Conservation (phyloP, 2,797 vertebrate species). For the Neosilurus mollespiculum region DNA sequence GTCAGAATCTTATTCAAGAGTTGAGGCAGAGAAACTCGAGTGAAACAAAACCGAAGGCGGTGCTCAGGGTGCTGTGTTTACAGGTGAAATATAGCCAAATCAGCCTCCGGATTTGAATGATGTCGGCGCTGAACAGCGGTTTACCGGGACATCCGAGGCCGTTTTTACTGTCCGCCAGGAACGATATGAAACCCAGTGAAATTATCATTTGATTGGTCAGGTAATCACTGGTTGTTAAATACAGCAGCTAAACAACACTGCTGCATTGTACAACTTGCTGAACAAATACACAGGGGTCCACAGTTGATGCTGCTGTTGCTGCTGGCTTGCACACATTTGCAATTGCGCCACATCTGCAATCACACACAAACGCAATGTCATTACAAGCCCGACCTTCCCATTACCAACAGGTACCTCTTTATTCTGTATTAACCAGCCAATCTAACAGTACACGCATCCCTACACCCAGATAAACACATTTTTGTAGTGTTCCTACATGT, state of each 20-base stretch:
- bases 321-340: conserved; percentile 2
- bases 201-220: too few relatives aligned
- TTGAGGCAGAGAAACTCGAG: too few relatives aligned
- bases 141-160: too few relatives aligned
- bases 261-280: background rate
- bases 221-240: too few relatives aligned
- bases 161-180: too few relatives aligned
- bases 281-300: conserved; percentile 44
- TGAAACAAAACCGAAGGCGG: too few relatives aligned
- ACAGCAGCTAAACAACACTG: conserved; percentile 30
- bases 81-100: too few relatives aligned
- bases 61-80: too few relatives aligned
- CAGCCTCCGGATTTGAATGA: too few relatives aligned
- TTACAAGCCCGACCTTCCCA: background rate
- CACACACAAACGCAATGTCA: conserved; percentile 1
- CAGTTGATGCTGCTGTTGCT: background rate
- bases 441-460: background rate
- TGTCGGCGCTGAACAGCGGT: too few relatives aligned
- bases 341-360: conserved; percentile 31
- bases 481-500: background rate
- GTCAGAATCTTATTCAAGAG: too few relatives aligned
- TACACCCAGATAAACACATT: background rate
- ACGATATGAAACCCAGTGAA: too few relatives aligned
- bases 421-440: conserved; percentile 6
- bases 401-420: background rate